Base-by-base conservation (phyloP, 2,113 vertebrate genomes). In the Haemorhous mexicanus region DNA sequence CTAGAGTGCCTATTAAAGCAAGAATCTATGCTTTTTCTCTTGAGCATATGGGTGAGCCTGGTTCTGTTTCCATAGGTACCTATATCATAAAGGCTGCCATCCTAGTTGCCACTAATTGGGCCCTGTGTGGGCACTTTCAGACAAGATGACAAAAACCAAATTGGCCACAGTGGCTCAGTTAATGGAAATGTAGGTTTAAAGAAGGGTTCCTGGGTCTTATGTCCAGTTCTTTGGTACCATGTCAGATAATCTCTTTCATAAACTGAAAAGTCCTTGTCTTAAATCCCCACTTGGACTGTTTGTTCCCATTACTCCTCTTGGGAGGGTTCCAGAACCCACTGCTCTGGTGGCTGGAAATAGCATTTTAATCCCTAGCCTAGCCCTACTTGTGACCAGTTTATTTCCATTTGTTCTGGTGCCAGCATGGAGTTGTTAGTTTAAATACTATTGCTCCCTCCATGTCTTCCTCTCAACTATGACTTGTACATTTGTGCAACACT, bases 211-310 rank as follows among this genome's bases (percentile, higher is more conserved):
- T 84, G 46, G 73, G 74, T 89, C 81, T 91, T 89, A 73, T 16
- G 89, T 87, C 77, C 89, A 79, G 74, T 95, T 63, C 74, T 77
- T 32, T 84, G 74, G 89, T 97, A 94, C 94, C 91, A 93, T 93
- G 77, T 95, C 91, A 93, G 89, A 93, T 96, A 97, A 97, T 95
- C 96, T 86, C 81, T 94, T 93, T 94, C 87, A 93, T 83, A 93
- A 97, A 97, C 94, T 95, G 93, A 84, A 87, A 96, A 97, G 86
- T 95, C 94, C 91, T 89, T 84, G 93, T 94, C 96, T 96, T 95
- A 97, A 97, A 96, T 95, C 96, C 78, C 87, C 84, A 89, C 93
- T 96, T 95, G 91, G 91, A 96, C 93, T 93, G 58, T 91, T 95
- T 95, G 96, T 95, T 95, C 89, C 94, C 74, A 76, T 94, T 95